These are phyloP conservation scores for Nothura maculosa DNA, from an alignment of 2,797 vertebrate genomes.

Conservation along the genomic window DNA sequence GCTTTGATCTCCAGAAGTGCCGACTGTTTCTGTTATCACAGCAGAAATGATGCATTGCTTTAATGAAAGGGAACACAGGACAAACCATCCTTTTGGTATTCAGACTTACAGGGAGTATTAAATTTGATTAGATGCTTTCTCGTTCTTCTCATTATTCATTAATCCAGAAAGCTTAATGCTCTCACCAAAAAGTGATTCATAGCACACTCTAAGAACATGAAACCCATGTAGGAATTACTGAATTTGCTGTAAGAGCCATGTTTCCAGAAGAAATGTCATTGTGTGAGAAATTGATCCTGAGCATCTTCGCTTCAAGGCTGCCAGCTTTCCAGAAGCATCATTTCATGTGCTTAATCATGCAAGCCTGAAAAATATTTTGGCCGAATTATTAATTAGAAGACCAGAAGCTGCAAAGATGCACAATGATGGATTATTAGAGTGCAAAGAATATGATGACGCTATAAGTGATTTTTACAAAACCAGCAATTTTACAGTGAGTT, in stretches of 20 bases:
- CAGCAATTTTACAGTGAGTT: not conserved
- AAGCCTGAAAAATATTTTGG: slow-evolving; percentile 33
- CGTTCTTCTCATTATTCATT: not conserved
- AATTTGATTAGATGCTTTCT: slow-evolving; percentile 24
- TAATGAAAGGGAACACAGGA: slow-evolving; percentile 31
- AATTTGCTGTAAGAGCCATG: not conserved
- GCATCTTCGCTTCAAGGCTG: not conserved
- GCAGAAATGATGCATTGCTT: slow-evolving; percentile 47
- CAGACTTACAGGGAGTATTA: not conserved
- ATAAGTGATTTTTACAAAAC: not conserved
- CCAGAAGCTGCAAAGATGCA: not conserved
- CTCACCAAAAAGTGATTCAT: not conserved
- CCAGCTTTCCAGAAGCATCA: not conserved
- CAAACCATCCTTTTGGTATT: not conserved
- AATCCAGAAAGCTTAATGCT: not conserved
- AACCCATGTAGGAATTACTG: not conserved
- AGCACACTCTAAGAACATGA: not conserved
- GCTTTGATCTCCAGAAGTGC: slow-evolving; percentile 59
- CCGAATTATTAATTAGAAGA: slow-evolving; percentile 4
- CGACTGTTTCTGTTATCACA: slow-evolving; percentile 47
- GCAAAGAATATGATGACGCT: not conserved
- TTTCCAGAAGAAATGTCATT: not conserved
- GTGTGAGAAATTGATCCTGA: not conserved
- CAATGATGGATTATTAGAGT: not conserved
- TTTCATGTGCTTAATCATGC: slow-evolving; percentile 8